Evolutionary conservation across 2,888 invertebrate species (phyloP), one percentile per base, ranked within the genome.

Genomic region (Drosophila picticornis): DNA sequence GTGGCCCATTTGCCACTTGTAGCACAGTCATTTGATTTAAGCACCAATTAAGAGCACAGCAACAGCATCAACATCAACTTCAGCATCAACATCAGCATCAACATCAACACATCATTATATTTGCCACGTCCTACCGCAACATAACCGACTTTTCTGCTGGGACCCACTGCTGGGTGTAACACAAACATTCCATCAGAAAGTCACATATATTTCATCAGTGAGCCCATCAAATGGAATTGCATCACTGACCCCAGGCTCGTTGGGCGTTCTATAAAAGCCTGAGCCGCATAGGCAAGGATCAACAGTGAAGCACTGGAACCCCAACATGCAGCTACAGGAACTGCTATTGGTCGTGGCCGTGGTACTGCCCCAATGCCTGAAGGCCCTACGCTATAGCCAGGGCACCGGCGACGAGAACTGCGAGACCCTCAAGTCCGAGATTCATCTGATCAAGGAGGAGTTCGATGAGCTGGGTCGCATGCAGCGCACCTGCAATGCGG

Each of bases 391-490:
- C 22, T 92, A 93, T 27, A 88, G 91, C 66, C 84, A 84, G 64
- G 92, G 92, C 19, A 88, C 87, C 7, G 93, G 93, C 34, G 96
- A 96, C 87, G 97, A 97, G 93, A 96, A 95, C 80, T 98, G 98
- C 92, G 98, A 98, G 93, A 97, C 97, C 4, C 93, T 97, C 67
- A 96, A 96, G 60, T 96, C 97, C 11, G 97, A 97, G 93, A 96
- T 98, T 89, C 97, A 97, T 92, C 94, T 98, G 74, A 97, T 96
- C 57, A 98, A 98, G 96, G 98, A 98, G 94, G 98, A 98, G 92
- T 98, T 96, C 90, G 97, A 97, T 89, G 97, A 97, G 79, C 94
- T 96, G 87, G 98, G 98, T n/a, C 94, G 96, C 81, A 94, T 98
- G 85, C 94, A 96, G 85, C 94, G 98, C 90, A 97, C 97, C 19